phyloP scores from a whole-genome alignment of 2,113 vertebrate genomes.

The Bambusicola thoracicus region DNA sequence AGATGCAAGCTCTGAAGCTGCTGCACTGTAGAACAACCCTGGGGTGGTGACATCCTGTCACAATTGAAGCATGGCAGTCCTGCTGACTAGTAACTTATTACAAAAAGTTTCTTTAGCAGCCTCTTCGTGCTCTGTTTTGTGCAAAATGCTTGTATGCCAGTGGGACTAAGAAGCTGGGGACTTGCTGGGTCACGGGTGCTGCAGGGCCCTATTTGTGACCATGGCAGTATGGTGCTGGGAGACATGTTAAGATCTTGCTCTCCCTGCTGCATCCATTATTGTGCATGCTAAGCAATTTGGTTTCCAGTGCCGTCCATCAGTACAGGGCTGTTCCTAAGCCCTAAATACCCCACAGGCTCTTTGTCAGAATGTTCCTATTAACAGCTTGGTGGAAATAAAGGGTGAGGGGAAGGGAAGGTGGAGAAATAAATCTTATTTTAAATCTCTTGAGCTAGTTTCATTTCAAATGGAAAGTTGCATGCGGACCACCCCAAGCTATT shows the following conservation, averaged over 20 bases:
- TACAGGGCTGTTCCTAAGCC: slow-evolving; percentile 12
- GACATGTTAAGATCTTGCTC: neutral
- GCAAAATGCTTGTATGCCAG: neutral
- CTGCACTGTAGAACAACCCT: slow-evolving; percentile 6
- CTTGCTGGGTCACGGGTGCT: neutral
- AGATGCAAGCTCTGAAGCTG: slow-evolving; percentile 24
- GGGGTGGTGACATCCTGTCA: slow-evolving; percentile 57
- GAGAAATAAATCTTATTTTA: slow-evolving; percentile 66
- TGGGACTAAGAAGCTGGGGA: slow-evolving; percentile 8
- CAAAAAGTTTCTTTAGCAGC: slow-evolving; percentile 37
- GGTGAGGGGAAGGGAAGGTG: slow-evolving; percentile 61
- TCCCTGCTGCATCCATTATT: neutral
- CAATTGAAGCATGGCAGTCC: slow-evolving; percentile 58
- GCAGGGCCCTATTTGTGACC: neutral
- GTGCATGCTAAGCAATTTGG: neutral
- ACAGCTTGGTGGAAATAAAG: slow-evolving; percentile 57
- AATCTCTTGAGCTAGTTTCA: slow-evolving; percentile 52
- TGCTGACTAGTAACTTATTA: slow-evolving; percentile 40
- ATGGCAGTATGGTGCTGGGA: neutral
- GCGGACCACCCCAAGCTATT: slow-evolving; percentile 66
- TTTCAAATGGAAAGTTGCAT: slow-evolving; percentile 53
- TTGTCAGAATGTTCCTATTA: slow-evolving; percentile 69
- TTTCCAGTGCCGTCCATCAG: slow-evolving; percentile 33
- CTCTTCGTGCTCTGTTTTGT: neutral
- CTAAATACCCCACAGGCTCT: slow-evolving; percentile 41